phyloP scores from a whole-genome alignment of 1,140 invertebrate genomes.

The Drosophila quadrilineata region DNA sequence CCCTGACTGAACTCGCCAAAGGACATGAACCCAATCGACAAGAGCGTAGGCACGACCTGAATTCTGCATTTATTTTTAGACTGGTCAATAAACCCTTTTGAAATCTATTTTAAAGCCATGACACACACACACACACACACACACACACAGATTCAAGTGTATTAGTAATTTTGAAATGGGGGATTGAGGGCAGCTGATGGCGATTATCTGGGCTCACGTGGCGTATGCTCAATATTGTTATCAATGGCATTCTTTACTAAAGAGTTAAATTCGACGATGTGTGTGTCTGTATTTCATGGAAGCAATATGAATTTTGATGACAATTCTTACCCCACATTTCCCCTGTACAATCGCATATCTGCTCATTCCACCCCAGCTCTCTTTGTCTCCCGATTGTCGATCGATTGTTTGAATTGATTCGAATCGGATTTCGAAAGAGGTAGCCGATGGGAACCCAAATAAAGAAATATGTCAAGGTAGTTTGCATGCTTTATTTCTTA shows the following conservation, averaged over 20 bases:
- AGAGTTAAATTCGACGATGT: background rate
- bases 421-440: slow-evolving; percentile 49
- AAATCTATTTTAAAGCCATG: background rate
- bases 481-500: slow-evolving; percentile 75
- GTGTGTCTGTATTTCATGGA: slow-evolving; percentile 37
- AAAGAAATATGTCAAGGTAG: slow-evolving; percentile 73
- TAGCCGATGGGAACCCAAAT: background rate
- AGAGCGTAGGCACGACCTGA: background rate
- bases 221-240: slow-evolving; percentile 61
- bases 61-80: background rate
- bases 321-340: slow-evolving; percentile 1
- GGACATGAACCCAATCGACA: slow-evolving; percentile 41
- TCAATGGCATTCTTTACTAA: slow-evolving; percentile 36
- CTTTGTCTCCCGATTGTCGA: background rate
- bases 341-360: slow-evolving; percentile 1
- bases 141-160: slow-evolving; percentile 27
- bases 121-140: slow-evolving; percentile 6
- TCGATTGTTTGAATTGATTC: slow-evolving; percentile 31
- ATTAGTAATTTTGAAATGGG: slow-evolving; percentile 44
- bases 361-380: background rate
- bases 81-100: slow-evolving; percentile 25
- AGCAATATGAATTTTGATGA: slow-evolving; percentile 34
- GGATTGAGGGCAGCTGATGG: slow-evolving; percentile 29
- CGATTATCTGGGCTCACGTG: slow-evolving; percentile 46
- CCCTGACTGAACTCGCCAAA: slow-evolving; percentile 51